Evolutionary conservation across 2,113 vertebrate genomes (phyloP).

Genomic region (Aphelocoma coerulescens): DNA sequence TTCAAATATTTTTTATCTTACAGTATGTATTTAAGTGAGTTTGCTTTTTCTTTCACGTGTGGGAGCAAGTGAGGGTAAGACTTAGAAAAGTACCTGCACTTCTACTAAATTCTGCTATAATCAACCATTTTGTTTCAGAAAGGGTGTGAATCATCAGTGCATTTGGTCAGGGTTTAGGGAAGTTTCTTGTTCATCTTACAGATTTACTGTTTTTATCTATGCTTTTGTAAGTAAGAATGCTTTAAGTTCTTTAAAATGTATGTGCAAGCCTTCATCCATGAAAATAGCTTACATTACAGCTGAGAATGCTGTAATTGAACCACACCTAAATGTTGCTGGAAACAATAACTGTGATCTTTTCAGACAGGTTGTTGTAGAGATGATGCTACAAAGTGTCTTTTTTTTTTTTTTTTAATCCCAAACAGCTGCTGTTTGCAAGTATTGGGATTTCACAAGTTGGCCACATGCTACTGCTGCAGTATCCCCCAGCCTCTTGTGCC

Average conservation of each 20-base stretch:
- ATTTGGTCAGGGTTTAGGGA: background rate
- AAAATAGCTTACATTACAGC: background rate
- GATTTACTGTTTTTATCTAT: background rate
- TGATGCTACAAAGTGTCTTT: background rate
- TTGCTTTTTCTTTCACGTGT: fast-evolving
- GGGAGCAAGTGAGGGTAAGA: background rate
- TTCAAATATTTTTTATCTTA: background rate
- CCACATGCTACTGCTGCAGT: background rate
- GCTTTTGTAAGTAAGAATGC: background rate
- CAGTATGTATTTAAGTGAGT: background rate
- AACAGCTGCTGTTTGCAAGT: background rate
- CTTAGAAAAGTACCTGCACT: background rate
- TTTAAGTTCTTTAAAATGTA: background rate
- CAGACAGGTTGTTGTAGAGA: background rate
- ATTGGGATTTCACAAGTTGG: background rate
- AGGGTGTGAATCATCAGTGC: background rate
- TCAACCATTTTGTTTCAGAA: background rate
- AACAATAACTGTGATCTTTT: background rate
- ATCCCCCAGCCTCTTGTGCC: constrained; percentile 50
- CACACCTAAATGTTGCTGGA: background rate
- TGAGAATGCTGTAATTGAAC: background rate
- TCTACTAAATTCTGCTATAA: background rate
- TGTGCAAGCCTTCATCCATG: background rate
- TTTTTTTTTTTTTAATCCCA: background rate
- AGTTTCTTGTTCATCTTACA: fast-evolving